Evolutionary conservation across 2,113 vertebrate species (phyloP), one percentile per base, ranked within the genome.

Genomic region (Nothocercus julius): DNA sequence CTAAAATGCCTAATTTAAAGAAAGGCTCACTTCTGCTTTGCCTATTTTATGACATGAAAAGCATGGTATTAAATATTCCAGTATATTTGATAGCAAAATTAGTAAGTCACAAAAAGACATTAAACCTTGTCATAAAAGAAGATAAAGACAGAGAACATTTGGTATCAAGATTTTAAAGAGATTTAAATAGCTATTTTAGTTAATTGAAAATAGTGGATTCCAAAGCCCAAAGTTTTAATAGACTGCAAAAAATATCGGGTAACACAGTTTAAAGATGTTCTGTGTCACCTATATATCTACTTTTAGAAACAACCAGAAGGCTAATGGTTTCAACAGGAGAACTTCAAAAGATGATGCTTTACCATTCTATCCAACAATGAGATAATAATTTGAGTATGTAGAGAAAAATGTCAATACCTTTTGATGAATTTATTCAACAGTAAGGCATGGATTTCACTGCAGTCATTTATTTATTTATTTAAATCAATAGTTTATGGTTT

Each of bases 401-500:
- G 22, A 61, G 19, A 87, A 83, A 93, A 85, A 93, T 53, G 44
- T 82, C 91, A 83, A 64, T 92, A 90, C 13, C 7, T 92, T 92
- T 89, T 78, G 84, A 96, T 83, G 81, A 89, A 94, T 94, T 87
- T 85, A 89, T 61, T 67, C 15, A 93, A 67, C 38, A 76, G 28
- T 68, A 80, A 92, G 32, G 68, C 93, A 96, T 96, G 61, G 49
- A 87, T 76, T 92, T 90, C 92, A 93, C 91, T 78, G 92, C 83
- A 91, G 51, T 59, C 3, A n/a, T 73, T 62, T 49, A 49, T 49
- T 49, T 49, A 49, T 49, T 49, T 49, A 22, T 36, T 42, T 83
- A 72, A 62, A 61, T 24, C 70, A 70, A 40, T 7, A 21, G 27
- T 38, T n/a, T 51, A 4, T 24, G 56, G 13, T 18, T 61, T 36